Percentiles rank a stretch among this genome's conserved stretches.
Conservation (phyloP, 2,797 vertebrate genomes). For the Hozukius guyotensis region DNA sequence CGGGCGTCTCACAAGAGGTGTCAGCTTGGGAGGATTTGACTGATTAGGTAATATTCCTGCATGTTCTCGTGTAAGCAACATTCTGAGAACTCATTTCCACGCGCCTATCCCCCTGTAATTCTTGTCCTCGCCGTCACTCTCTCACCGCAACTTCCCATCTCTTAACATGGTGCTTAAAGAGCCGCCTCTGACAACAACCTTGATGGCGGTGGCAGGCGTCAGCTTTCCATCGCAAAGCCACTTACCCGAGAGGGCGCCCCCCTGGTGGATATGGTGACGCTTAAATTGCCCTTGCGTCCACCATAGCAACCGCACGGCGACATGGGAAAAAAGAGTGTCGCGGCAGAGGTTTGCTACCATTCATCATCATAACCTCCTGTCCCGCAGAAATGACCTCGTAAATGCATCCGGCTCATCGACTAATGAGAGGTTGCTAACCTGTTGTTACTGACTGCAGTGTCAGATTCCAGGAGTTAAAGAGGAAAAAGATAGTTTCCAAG, state of each 20-base stretch:
- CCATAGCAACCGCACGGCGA: constrained; percentile 71
- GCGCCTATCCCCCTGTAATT: constrained; percentile 78
- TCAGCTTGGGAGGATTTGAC: constrained; percentile 87
- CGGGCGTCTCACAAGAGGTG: constrained; percentile 79
- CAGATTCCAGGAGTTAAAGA: constrained; percentile 51
- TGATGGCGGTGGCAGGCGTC: constrained; percentile 84
- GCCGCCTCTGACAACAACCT: constrained; percentile 79
- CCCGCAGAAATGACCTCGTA: constrained; percentile 73
- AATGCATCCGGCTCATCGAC: constrained; percentile 70
- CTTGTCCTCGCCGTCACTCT: constrained; percentile 68
- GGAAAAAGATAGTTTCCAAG: constrained; percentile 34
- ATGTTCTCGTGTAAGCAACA: constrained; percentile 87
- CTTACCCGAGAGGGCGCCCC: constrained; percentile 81
- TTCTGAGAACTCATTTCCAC: constrained; percentile 81
- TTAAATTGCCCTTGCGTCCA: constrained; percentile 82
- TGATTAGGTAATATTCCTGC: constrained; percentile 87
- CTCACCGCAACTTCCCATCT: constrained; percentile 79
- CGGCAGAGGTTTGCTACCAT: constrained; percentile 75
- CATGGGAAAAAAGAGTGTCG: constrained; percentile 62
- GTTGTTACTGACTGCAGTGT: constrained; percentile 70
- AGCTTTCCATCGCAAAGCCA: constrained; percentile 85
- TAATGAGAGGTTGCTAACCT: constrained; percentile 80
- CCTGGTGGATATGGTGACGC: constrained; percentile 77
- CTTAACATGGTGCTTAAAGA: constrained; percentile 83
- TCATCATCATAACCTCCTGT: constrained; percentile 78